A percentile compares a stretch with the other conserved stretches of the same genome.
These are phyloP conservation scores for Drosophila littoralis DNA, from an alignment of 1,140 invertebrate genomes.

Conservation along the genomic window DNA sequence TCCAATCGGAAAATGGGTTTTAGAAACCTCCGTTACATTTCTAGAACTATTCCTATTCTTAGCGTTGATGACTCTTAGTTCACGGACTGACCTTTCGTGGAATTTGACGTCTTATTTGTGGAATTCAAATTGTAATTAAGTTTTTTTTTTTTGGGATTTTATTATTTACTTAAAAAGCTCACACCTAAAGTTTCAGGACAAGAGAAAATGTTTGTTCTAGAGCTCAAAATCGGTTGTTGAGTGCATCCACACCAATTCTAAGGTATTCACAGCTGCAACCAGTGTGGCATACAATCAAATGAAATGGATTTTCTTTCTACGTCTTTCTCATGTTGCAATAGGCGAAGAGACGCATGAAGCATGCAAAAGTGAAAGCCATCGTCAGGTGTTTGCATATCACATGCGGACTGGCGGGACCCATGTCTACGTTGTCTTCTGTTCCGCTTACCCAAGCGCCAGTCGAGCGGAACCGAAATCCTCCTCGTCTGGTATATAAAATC, in stretches of 20 bases:
- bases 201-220: too few relatives aligned
- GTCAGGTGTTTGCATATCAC: conserved; percentile 48
- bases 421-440: neutral
- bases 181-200: too few relatives aligned
- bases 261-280: neutral
- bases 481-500: neutral
- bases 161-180: too few relatives aligned
- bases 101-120: too few relatives aligned
- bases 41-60: too few relatives aligned
- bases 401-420: neutral
- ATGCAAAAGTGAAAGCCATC: conserved; percentile 48
- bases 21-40: too few relatives aligned
- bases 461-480: conserved; percentile 17
- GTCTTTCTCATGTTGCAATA: neutral
- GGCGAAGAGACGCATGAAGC: conserved; percentile 25
- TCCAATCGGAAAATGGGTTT: too few relatives aligned
- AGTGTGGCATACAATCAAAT: conserved; percentile 16
- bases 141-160: too few relatives aligned
- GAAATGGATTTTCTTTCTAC: conserved; percentile 19
- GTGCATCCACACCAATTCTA: neutral
- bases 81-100: too few relatives aligned
- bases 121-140: too few relatives aligned
- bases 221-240: too few relatives aligned
- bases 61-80: too few relatives aligned
- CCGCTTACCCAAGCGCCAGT: conserved; percentile 21